Conservation (phyloP, 2,797 vertebrate species). For the Ctenosaura bakeri region DNA sequence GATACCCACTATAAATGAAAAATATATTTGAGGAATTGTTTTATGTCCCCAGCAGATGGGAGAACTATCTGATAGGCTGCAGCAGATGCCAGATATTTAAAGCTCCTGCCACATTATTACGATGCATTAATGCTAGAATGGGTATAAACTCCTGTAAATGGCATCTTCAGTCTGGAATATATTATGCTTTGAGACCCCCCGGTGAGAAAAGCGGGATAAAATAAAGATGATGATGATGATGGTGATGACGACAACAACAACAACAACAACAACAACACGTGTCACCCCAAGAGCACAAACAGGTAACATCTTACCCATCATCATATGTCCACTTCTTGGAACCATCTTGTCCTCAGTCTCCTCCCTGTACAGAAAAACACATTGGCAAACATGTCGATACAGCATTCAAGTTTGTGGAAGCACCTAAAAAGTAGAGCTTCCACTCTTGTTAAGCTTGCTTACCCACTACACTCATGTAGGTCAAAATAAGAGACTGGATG, state of each 20-base stretch:
- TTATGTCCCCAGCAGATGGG: not conserved
- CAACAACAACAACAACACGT: too few species aligned
- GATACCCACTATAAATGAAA: not conserved
- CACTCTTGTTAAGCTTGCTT: not conserved
- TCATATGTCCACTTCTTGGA: slow-evolving; percentile 44
- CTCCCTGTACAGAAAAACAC: slow-evolving; percentile 70
- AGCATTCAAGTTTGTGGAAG: not conserved
- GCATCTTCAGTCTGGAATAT: not conserved
- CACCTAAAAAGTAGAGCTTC: not conserved
- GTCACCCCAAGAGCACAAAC: not conserved
- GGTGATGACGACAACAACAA: too few species aligned
- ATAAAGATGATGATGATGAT: too few species aligned
- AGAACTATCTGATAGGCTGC: too few species aligned
- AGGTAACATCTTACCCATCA: slow-evolving; percentile 67
- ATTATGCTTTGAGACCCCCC: too few species aligned
- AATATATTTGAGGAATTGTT: not conserved
- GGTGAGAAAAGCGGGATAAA: too few species aligned
- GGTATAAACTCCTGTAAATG: not conserved
- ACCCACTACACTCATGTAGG: not conserved
- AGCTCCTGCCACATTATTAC: not conserved
- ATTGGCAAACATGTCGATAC: not conserved
- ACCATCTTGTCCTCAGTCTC: slow-evolving; percentile 59
- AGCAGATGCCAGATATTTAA: not conserved
- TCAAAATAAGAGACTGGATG: not conserved
- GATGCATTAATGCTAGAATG: not conserved